phyloP scores from a whole-genome alignment of 2,888 invertebrate species.

The Ennomos quercinarius region DNA sequence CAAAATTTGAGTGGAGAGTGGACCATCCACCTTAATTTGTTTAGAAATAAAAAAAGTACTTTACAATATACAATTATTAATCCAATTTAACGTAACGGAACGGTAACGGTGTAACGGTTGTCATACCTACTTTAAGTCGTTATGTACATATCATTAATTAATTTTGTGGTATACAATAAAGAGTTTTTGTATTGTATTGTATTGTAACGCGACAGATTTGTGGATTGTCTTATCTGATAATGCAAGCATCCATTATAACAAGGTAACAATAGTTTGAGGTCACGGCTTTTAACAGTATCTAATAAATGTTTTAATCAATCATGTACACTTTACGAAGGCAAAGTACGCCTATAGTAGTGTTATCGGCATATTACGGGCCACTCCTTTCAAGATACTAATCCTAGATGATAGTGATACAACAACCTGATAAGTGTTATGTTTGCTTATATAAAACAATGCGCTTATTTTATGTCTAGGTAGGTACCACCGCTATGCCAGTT shows the following conservation, averaged over 20 bases:
- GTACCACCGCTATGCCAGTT: too few relatives aligned
- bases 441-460: slow-evolving; percentile 16
- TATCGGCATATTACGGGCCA: slow-evolving; percentile 27
- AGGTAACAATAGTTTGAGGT: slow-evolving; percentile 4
- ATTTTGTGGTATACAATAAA: too few relatives aligned
- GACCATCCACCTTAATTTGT: too few relatives aligned
- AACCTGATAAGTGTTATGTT: slow-evolving; percentile 13
- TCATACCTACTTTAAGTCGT: too few relatives aligned
- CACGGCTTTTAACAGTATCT: slow-evolving; percentile 5
- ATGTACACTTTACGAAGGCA: slow-evolving; percentile 16
- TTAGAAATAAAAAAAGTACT: too few relatives aligned
- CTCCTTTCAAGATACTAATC: slow-evolving; percentile 18
- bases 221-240: background rate
- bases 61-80: too few relatives aligned
- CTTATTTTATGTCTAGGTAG: too few relatives aligned
- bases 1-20: too few relatives aligned
- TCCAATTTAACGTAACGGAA: too few relatives aligned
- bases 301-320: slow-evolving; percentile 14
- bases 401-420: slow-evolving; percentile 19
- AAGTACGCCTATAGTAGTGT: slow-evolving; percentile 12
- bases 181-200: too few relatives aligned
- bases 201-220: background rate
- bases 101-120: too few relatives aligned
- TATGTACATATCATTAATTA: too few relatives aligned
- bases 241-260: background rate